Evolutionary conservation across 2,888 invertebrate species (phyloP).

Genomic region (Gnatocerus cornutus): DNA sequence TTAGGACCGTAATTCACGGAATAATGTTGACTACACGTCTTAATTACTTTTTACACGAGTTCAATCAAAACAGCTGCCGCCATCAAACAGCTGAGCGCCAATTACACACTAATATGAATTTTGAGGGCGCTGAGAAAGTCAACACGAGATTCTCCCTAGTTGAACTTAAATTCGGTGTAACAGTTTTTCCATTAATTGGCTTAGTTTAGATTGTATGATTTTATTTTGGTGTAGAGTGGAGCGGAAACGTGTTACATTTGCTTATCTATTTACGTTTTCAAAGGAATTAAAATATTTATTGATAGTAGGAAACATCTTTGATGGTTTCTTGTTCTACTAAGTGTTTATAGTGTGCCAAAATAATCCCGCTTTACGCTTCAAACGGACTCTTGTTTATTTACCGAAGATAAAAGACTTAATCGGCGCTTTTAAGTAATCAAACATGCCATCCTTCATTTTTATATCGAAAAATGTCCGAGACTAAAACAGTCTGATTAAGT

Average conservation of each 20-base stretch:
- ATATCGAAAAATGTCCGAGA: conserved; percentile 37
- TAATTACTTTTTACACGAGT: conserved; percentile 64
- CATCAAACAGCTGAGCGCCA: conserved; percentile 60
- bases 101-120: conserved; percentile 3
- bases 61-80: conserved; percentile 66
- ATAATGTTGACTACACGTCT: conserved; percentile 62
- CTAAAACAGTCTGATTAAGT: conserved; percentile 35
- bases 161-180: not conserved
- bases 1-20: conserved; percentile 60
- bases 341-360: conserved; percentile 65
- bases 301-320: conserved; percentile 64
- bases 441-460: conserved; percentile 64
- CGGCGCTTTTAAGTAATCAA: conserved; percentile 66
- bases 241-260: conserved; percentile 56
- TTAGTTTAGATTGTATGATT: conserved; percentile 19
- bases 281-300: conserved; percentile 68
- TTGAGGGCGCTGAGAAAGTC: conserved; percentile 2
- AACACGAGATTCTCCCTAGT: no score
- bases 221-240: conserved; percentile 27
- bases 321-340: conserved; percentile 64
- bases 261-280: conserved; percentile 66
- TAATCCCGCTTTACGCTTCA: conserved; percentile 62
- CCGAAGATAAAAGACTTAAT: conserved; percentile 67
- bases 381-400: conserved; percentile 63
- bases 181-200: conserved; percentile 24